Base-by-base conservation (phyloP, 1,140 invertebrate species). In the Drosophila eugracilis region DNA sequence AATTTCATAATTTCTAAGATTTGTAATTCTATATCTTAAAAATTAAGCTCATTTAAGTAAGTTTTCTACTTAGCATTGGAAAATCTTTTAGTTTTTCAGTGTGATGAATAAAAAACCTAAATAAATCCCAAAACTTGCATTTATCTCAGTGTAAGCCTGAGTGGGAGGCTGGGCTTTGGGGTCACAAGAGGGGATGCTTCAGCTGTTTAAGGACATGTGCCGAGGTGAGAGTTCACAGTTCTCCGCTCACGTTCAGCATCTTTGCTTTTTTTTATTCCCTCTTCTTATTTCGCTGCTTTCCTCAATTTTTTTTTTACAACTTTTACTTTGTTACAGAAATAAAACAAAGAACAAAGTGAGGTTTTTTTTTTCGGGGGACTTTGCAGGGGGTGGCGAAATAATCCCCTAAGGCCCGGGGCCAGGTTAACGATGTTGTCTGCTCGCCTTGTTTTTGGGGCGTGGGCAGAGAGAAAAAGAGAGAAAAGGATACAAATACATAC, bases 311-410 rank as follows among this genome's bases (percentile, higher is more conserved):
- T 70, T 78, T 79, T 75, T 75, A 79, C 55, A 79, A 79, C 76
- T 79, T 79, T 79, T 79, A 79, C 76, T 79, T 79, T 79, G 76
- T 79, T 79, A 79, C 76, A 55, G 76, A 79, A 79, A 79, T 79
- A 79, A 78, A 75, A 79, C 76, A 79, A 79, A 75, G 70, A 74
- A 48, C 53, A 70, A 60, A 37, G 67, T 72, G 69, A 22, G 34
- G 32, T 72, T 21, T 39, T 32, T 4, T 32, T 32, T 12, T 10
- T 17, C 19, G 44, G 60, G 34, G 32, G 22, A 19, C 10, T 10
- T 26, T 53, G 1, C 7, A 3, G 28, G 9, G 28, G 65, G 54
- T 49, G 69, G 47, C 37, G 28, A 59, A 48, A 55, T 54, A 73
- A 65, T 55, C 70, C 71, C 70, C 62, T 32, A 44, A 69, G 77